Conservation (phyloP, 1,140 invertebrate species). For the Caenorhabditis inopinata region DNA sequence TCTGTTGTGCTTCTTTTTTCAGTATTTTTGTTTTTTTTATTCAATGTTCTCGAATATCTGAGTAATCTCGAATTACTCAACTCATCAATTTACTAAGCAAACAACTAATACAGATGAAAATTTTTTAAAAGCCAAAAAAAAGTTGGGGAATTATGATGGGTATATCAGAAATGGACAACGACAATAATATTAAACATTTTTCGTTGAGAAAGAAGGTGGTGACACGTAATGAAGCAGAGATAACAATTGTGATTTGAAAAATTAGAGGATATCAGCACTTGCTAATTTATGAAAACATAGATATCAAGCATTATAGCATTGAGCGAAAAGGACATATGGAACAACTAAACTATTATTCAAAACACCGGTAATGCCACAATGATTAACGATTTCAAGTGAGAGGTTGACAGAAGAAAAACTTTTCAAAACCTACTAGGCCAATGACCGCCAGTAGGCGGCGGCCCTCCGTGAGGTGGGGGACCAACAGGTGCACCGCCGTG, state of each 20-base stretch:
- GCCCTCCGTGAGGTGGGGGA: too few relatives aligned
- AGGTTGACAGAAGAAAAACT: background rate
- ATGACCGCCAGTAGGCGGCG: background rate
- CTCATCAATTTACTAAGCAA: background rate
- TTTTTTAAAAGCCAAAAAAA: background rate
- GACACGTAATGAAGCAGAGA: constrained; percentile 1
- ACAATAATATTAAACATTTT: too few relatives aligned
- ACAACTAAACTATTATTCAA: too few relatives aligned
- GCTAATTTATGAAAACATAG: background rate
- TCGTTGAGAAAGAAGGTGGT: background rate
- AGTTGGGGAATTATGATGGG: background rate
- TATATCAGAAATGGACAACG: too few relatives aligned
- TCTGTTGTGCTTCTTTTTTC: background rate
- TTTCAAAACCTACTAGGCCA: background rate
- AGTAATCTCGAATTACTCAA: background rate
- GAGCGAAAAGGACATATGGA: too few relatives aligned
- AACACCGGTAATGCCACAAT: background rate
- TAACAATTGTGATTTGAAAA: background rate
- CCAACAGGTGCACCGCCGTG: too few relatives aligned
- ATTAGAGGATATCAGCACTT: background rate
- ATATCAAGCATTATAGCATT: too few relatives aligned
- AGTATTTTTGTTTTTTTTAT: background rate
- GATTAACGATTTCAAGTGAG: background rate
- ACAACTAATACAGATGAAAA: background rate
- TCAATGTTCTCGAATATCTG: background rate